phyloP scores from a whole-genome alignment of 2,888 invertebrate genomes.

The Agrotis segetum region DNA sequence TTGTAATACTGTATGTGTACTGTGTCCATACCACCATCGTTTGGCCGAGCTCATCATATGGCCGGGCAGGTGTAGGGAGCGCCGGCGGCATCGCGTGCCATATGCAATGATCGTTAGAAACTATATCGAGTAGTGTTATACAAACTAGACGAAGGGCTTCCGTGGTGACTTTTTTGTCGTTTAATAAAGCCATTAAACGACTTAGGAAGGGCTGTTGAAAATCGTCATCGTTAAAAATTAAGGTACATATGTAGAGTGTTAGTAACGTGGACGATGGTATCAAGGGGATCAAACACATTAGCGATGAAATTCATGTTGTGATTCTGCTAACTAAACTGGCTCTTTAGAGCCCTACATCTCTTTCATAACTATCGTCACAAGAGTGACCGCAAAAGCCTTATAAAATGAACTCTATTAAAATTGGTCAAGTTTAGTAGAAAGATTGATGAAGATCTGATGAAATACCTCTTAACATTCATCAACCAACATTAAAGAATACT shows the following conservation, averaged over 20 bases:
- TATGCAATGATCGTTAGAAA: slow-evolving; percentile 56
- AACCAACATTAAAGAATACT: not conserved
- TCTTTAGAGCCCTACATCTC: not conserved
- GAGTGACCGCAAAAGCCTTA: not conserved
- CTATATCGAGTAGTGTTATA: slow-evolving; percentile 31
- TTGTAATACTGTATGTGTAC: not conserved
- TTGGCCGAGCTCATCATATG: slow-evolving; percentile 73
- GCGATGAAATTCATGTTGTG: too few relatives aligned
- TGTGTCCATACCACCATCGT: not conserved
- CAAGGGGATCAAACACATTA: too few relatives aligned
- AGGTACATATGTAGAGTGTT: not conserved
- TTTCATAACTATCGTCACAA: not conserved
- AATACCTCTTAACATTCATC: not conserved
- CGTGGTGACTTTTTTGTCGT: slow-evolving; percentile 20
- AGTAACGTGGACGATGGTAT: not conserved
- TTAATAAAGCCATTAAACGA: slow-evolving; percentile 25
- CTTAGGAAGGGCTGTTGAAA: not conserved
- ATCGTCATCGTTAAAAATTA: not conserved
- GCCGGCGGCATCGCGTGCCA: slow-evolving; percentile 53
- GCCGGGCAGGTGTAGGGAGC: slow-evolving; percentile 72
- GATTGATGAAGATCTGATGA: not conserved
- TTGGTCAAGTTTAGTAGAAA: not conserved
- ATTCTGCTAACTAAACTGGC: too few relatives aligned
- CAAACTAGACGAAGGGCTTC: slow-evolving; percentile 51
- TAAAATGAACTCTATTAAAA: not conserved